Base-by-base conservation (phyloP, 2,888 invertebrate genomes). In the Trichopoda pennipes region DNA sequence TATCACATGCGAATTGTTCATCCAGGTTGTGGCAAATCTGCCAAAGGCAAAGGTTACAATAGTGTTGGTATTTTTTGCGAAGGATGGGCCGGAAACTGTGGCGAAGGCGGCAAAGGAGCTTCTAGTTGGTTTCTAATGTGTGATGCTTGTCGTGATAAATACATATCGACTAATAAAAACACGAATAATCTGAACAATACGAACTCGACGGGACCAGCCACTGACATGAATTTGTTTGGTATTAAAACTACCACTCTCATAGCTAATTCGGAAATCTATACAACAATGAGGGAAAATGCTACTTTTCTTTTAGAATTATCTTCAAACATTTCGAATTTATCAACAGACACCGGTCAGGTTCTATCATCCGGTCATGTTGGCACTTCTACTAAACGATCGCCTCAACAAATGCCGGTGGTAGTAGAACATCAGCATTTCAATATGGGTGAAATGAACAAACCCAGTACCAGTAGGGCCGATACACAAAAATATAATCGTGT, bases 41-140 rank as follows among this genome's bases (percentile, higher is more conserved):
- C 97, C 7, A 94, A 94, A 28, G 96, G 96, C 64, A 95, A 96
- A 89, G 99, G 98, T 0, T 99, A 98, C 92, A 98, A 98, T 91
- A 96, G 97, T 80, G 94, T 95, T 35, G 98, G 98, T 2, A 94
- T 94, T 86, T 98, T 96, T 91, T 96, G 96, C 87, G 94, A 95
- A 53, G 97, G 96, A 1, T 97, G 96, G 96, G 95, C 96, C 0
- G 97, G 97, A 3, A 95, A 95, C 87, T 97, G 97, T 88, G 97
- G 97, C 51, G 96, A 96, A 87, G 96, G 96, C 3, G 96, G 96
- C 32, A 93, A 95, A 42, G 95, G 95, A 84, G 92, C 92, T 53
- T 95, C 95, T 83, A 94, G 96, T 17, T 98, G 98, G 96, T 99
- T 98, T 90, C 93, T 98, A 35, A 94, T 97, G 89, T 99, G 99